Percentiles rank a stretch among this genome's conserved stretches.
Evolutionary conservation across 2,113 vertebrate species (phyloP).

Genomic region (Chunga burmeisteri): DNA sequence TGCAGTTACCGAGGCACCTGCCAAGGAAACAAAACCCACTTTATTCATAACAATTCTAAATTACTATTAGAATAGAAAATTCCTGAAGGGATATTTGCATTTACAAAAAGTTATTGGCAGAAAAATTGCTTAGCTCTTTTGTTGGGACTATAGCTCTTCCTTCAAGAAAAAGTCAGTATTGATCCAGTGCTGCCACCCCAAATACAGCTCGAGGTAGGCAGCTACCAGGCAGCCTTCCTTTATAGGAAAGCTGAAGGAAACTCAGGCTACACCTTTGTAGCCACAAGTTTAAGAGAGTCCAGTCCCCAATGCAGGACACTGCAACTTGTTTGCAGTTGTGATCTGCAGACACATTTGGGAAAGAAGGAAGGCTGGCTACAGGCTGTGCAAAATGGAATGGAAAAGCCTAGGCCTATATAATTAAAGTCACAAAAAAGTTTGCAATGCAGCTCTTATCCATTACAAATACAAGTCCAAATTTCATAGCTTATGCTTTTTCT

Average conservation of each 20-base stretch:
- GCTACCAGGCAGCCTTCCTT: neutral
- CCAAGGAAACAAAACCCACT: neutral
- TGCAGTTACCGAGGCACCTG: neutral
- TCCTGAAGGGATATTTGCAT: neutral
- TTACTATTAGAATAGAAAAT: neutral
- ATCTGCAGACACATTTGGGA: neutral
- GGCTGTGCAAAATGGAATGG: neutral
- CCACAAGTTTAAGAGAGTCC: neutral
- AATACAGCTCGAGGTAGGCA: neutral
- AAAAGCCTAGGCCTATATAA: neutral
- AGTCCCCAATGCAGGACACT: neutral
- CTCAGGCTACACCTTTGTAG: neutral
- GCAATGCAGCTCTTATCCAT: neutral
- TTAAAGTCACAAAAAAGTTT: neutral
- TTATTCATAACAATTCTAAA: neutral
- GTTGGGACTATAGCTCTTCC: neutral
- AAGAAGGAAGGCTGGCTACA: neutral
- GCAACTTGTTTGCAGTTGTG: neutral
- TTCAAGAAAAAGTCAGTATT: neutral
- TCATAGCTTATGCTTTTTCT: neutral
- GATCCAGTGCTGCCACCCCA: neutral
- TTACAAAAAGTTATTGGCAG: neutral
- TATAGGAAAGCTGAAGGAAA: neutral
- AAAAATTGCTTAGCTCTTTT: neutral
- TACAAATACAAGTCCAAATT: neutral